A percentile compares a stretch with the other conserved stretches of the same genome.
Conservation (phyloP, 2,113 vertebrate species). For the Campylomormyrus tamandua region DNA sequence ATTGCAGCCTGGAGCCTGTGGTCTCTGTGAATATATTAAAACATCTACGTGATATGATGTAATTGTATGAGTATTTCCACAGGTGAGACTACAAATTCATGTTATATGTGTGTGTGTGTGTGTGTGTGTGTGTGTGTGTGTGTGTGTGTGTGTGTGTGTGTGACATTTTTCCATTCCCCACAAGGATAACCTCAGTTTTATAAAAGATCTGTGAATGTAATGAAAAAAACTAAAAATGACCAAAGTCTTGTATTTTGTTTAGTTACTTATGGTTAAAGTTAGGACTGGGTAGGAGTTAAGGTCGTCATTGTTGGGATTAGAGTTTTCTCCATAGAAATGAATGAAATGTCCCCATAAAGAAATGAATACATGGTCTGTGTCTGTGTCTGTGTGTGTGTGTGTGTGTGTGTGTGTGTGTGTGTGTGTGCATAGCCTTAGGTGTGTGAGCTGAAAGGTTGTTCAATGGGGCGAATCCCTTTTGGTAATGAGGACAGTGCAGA, state of each 20-base stretch:
- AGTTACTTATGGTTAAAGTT: not conserved
- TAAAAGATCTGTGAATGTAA: not conserved
- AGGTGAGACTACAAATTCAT: not conserved
- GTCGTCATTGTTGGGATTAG: not conserved
- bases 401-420: not conserved
- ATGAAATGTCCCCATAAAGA: not conserved
- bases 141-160: not conserved
- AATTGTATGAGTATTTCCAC: not conserved
- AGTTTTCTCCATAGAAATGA: not conserved
- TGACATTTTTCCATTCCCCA: not conserved
- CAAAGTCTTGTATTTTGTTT: not conserved
- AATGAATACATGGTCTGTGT: not conserved
- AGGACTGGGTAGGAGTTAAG: not conserved
- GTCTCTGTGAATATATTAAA: not conserved
- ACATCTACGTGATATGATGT: not conserved
- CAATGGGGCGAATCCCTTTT: not conserved
- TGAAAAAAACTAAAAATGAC: not conserved
- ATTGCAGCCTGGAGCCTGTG: not conserved
- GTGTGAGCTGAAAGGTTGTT: not conserved
- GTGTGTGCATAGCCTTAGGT: not conserved
- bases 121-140: not conserved
- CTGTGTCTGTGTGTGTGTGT: not conserved
- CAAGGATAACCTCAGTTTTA: not conserved
- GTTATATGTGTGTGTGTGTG: not conserved
- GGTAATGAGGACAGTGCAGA: not conserved